phyloP scores from a whole-genome alignment of 1,140 invertebrate genomes.

The Phthorimaea operculella region DNA sequence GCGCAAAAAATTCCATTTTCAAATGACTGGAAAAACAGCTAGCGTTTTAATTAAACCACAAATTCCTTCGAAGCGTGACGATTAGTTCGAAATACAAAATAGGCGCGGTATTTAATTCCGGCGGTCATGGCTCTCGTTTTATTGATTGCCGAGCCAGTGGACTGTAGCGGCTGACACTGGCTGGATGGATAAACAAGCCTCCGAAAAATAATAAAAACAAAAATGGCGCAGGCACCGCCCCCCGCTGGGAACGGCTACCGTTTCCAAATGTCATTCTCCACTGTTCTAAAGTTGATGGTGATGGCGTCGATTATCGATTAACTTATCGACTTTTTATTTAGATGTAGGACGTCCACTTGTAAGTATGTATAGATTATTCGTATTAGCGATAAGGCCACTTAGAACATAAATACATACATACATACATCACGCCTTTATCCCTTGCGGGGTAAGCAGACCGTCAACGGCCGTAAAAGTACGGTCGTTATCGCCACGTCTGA shows the following conservation, averaged over 20 bases:
- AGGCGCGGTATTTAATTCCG: constrained; percentile 50
- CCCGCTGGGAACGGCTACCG: constrained; percentile 56
- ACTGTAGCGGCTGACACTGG: constrained; percentile 44
- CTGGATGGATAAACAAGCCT: constrained; percentile 64
- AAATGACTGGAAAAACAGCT: too few relatives aligned
- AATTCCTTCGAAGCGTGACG: constrained; percentile 24
- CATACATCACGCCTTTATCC: too few relatives aligned
- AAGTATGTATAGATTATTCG: too few relatives aligned
- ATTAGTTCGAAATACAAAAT: constrained; percentile 27
- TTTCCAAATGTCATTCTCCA: constrained; percentile 58
- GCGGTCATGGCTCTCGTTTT: constrained; percentile 40
- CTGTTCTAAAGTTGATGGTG: constrained; percentile 20
- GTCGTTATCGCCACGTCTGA: too few relatives aligned
- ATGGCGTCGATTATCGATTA: constrained; percentile 11
- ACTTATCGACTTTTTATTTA: too few relatives aligned
- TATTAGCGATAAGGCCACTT: too few relatives aligned
- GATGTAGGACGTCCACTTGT: background rate
- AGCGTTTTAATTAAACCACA: constrained; percentile 24
- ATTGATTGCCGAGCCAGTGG: constrained; percentile 58
- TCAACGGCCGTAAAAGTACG: too few relatives aligned
- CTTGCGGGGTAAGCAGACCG: too few relatives aligned
- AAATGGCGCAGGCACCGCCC: constrained; percentile 55
- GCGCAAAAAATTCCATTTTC: too few relatives aligned
- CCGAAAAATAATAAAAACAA: constrained; percentile 54
- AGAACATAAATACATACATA: too few relatives aligned